Base-by-base conservation (phyloP, 2,888 invertebrate species). In the Lithophane semibrunnea region DNA sequence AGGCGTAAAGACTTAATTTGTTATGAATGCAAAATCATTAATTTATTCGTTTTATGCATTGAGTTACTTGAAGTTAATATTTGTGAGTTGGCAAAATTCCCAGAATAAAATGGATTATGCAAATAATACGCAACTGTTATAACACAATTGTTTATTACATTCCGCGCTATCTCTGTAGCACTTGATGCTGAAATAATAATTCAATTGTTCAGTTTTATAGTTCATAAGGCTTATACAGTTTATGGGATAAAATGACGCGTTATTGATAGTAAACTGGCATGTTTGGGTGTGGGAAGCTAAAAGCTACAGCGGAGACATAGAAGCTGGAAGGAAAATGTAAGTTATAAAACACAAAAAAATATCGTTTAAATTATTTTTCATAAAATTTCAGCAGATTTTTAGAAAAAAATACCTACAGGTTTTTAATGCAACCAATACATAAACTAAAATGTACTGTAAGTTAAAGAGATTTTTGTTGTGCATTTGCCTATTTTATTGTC, bases 191-290 rank as follows among this genome's bases (percentile, higher is more conserved):
- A 81, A 80, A 86, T 84, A 85, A 85, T 86, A 89, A 86, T 90
- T 92, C 88, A 91, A 91, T 92, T 90, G 90, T 89, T 88, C 73
- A 67, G 80, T 79, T 88, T 86, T 90, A 91, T 90, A 88, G 87
- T 90, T 90, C 87, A 88, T 91, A 88, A 88, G 90, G 88, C 85
- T 91, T 91, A 90, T 88, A 88, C 87, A 90, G 80, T 91, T 91
- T 93, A 92, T 91, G 90, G 89, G 89, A 89, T 92, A 93, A 92
- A 94, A 94, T 93, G 93, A 94, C 92, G 92, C 91, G 93, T 93
- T 94, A 94, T 95, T 94, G 94, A 93, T 94, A 94, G 93, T 93
- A 94, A 94, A 93, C 91, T 90, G 90, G 89, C 89, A 90, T 92
- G 92, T 93, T 93, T 91, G 90, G 91, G 88, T 87, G 90, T 86